Base-by-base conservation (phyloP, 2,797 vertebrate genomes). In the Microhierax caerulescens region DNA sequence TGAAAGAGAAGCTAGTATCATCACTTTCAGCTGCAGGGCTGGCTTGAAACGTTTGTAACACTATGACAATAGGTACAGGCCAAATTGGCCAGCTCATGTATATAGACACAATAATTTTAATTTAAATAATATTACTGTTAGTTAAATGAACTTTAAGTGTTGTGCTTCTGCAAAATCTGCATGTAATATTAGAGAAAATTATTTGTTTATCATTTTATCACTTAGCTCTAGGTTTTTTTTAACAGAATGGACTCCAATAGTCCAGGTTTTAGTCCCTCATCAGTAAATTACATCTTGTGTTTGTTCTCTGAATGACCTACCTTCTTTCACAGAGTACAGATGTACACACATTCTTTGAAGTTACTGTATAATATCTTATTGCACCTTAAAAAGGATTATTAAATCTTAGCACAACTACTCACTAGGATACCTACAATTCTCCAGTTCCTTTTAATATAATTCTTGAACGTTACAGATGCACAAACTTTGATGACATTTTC, bases 391-490 rank as follows among this genome's bases (percentile, higher is more conserved):
- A 43, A 37, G 15, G 5, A 81, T 36, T 18, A 47, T 20, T 34
- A 92, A 34, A 60, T 41, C 65, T 88, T 39, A 92, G 50, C 30
- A 79, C 32, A 74, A 15, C 50, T 69, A 83, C 64, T 95, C 53
- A 56, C n/a, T 34, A 80, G 88, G 97, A 97, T 98, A 99, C 99
- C 98, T 98, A 99, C 99, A 97, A 99, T 98, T 97, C 99, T 99
- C 99, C 99, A 99, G 97, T 99, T 99, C 97, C 99, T 99, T 98
- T 99, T 99, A 95, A 99, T 99, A 94, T 99, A 99, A 95, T 99
- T 99, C 98, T 99, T 99, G 97, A 99, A 99, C 0, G 99, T 99
- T 79, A 99, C 99, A 63, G 99, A 99, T 39, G 99, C 98, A 97
- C 99, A 99, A 51, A 99, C 99, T 87, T 99, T 98, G 88, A 99